phyloP scores from a whole-genome alignment of 2,797 vertebrate genomes.

The Oreochromis mossambicus region DNA sequence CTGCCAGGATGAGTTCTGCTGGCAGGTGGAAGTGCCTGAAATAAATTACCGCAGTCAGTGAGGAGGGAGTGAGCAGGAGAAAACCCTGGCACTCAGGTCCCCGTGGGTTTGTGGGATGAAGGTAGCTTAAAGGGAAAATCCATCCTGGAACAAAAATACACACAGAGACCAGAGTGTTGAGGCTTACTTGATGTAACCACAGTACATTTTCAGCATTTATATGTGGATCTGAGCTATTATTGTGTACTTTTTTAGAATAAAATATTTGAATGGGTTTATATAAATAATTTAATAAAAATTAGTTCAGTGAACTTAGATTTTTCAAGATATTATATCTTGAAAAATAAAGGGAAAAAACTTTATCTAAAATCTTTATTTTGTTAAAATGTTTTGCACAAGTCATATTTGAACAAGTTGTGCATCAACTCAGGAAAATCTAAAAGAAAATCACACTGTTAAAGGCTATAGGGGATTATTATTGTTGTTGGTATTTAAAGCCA shows the following conservation, averaged over 20 bases:
- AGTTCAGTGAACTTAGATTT: not conserved
- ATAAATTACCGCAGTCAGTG: slow-evolving; percentile 61
- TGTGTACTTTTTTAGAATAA: not conserved
- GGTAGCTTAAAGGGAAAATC: slow-evolving; percentile 40
- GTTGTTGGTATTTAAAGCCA: not conserved
- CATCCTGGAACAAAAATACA: slow-evolving; percentile 6
- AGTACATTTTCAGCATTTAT: not conserved
- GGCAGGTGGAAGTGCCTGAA: slow-evolving; percentile 75
- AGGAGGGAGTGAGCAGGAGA: slow-evolving; percentile 9
- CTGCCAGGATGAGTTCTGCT: slow-evolving; percentile 64
- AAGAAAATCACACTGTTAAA: not conserved
- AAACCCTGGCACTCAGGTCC: slow-evolving; percentile 23
- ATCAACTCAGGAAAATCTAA: not conserved
- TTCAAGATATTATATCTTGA: not conserved
- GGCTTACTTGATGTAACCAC: not conserved
- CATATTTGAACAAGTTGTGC: not conserved
- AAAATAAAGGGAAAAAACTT: not conserved
- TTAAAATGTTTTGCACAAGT: not conserved
- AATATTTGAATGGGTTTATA: not conserved
- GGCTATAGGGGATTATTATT: not conserved
- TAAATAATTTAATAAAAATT: not conserved
- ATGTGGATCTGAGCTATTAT: not conserved
- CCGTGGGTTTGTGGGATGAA: slow-evolving; percentile 36
- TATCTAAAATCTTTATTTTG: not conserved
- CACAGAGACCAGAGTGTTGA: not conserved